Conservation (phyloP, 2,888 invertebrate genomes). For the Perdita meconis region DNA sequence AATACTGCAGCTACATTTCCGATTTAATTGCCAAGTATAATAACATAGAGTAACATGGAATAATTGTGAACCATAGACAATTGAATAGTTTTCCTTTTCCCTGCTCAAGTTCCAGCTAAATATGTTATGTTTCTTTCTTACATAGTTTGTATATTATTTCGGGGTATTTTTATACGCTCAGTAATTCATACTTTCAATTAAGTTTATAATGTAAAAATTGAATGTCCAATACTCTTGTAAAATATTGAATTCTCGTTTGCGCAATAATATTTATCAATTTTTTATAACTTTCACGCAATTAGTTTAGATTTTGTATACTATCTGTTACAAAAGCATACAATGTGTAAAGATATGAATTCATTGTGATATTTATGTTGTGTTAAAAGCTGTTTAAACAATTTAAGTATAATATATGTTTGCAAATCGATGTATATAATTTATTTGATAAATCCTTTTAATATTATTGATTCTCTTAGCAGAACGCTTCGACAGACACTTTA, state of each 20-base stretch:
- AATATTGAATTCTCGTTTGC: slow-evolving; percentile 22
- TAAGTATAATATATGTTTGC: neutral
- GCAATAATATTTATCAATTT: slow-evolving; percentile 1
- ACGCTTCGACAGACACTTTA: slow-evolving; percentile 1
- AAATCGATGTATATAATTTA: neutral
- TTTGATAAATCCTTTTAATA: neutral
- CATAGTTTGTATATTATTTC: neutral
- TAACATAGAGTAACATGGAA: neutral
- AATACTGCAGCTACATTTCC: too few relatives aligned
- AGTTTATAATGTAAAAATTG: slow-evolving; percentile 20
- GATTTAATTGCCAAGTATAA: neutral
- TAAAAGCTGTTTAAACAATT: neutral
- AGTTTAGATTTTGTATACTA: slow-evolving; percentile 1
- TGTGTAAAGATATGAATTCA: slow-evolving; percentile 17
- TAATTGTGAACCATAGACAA: neutral
- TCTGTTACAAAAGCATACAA: slow-evolving; percentile 21
- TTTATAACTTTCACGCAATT: slow-evolving; percentile 12
- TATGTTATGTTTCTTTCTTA: slow-evolving; percentile 12
- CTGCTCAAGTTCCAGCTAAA: slow-evolving; percentile 21
- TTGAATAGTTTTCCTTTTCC: slow-evolving; percentile 51
- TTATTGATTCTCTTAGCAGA: neutral
- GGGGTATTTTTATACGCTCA: slow-evolving; percentile 11
- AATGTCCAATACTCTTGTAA: slow-evolving; percentile 5
- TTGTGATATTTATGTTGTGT: neutral
- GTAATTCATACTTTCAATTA: neutral